Evolutionary conservation across 2,888 invertebrate genomes (phyloP).

Genomic region (Campoletis raptor): DNA sequence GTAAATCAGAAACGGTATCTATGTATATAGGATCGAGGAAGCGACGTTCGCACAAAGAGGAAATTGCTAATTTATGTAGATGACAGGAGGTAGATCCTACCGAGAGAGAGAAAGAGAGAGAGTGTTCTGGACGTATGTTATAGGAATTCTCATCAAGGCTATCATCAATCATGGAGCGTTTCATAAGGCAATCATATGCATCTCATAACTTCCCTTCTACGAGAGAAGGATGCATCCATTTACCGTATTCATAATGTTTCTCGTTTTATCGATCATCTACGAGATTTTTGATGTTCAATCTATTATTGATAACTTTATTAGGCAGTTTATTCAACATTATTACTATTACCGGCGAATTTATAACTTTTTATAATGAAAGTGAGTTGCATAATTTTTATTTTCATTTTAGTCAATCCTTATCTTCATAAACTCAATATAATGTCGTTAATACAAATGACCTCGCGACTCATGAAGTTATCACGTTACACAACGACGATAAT

Average conservation of each 20-base stretch:
- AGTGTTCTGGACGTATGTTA: slow-evolving; percentile 42
- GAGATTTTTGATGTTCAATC: slow-evolving; percentile 3
- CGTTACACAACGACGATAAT: slow-evolving; percentile 41
- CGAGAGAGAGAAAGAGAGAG: slow-evolving; percentile 2
- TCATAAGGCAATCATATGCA: slow-evolving; percentile 59
- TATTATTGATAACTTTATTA: neutral
- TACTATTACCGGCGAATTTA: neutral
- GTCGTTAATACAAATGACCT: slow-evolving; percentile 6
- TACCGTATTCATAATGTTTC: slow-evolving; percentile 29
- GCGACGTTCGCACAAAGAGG: slow-evolving; percentile 62
- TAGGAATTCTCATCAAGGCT: slow-evolving; percentile 58
- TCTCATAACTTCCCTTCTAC: slow-evolving; percentile 43
- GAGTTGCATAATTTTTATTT: neutral
- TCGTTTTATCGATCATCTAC: slow-evolving; percentile 15
- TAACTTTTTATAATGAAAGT: neutral
- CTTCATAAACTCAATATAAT: slow-evolving; percentile 7
- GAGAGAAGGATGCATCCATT: slow-evolving; percentile 30
- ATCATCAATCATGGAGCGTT: slow-evolving; percentile 62
- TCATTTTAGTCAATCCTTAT: neutral
- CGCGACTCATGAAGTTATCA: slow-evolving; percentile 29
- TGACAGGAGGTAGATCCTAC: slow-evolving; percentile 63
- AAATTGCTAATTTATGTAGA: slow-evolving; percentile 70
- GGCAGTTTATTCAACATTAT: slow-evolving; percentile 8
- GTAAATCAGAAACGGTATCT: slow-evolving; percentile 51
- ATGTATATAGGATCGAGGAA: slow-evolving; percentile 47